A percentile compares a stretch with the other conserved stretches of the same genome.
phyloP scores from a whole-genome alignment of 2,113 vertebrate species.

The Lethenteron reissneri region DNA sequence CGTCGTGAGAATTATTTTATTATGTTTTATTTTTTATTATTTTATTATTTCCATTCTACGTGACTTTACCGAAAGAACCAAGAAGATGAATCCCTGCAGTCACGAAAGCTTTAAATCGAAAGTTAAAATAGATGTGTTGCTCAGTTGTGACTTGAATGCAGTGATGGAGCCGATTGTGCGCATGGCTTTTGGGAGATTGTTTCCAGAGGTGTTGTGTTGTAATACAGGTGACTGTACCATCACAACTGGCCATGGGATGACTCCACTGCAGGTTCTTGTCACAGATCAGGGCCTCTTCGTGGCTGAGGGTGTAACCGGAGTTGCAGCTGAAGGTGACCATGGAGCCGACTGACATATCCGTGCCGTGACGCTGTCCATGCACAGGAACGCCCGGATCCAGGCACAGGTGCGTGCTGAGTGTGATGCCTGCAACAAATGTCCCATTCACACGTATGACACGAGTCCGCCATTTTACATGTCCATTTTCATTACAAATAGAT shows the following conservation, averaged over 20 bases:
- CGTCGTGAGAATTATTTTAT: too few species aligned
- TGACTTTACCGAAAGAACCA: too few species aligned
- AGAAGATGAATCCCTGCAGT: too few species aligned
- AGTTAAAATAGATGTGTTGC: neutral
- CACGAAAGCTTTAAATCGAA: too few species aligned
- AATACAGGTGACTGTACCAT: slow-evolving; percentile 31
- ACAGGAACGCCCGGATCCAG: slow-evolving; percentile 84
- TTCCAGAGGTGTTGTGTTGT: neutral
- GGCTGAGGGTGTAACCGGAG: slow-evolving; percentile 67
- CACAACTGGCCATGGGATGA: slow-evolving; percentile 71
- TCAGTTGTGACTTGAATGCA: neutral
- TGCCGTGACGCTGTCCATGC: slow-evolving; percentile 71
- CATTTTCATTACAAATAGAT: too few species aligned
- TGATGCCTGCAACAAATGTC: slow-evolving; percentile 35
- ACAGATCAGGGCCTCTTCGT: slow-evolving; percentile 54
- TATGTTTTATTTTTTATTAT: too few species aligned
- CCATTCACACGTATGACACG: too few species aligned
- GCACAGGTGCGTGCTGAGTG: slow-evolving; percentile 78
- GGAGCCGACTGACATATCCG: slow-evolving; percentile 82
- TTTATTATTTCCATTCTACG: too few species aligned
- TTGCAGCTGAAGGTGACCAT: slow-evolving; percentile 86
- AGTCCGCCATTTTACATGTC: too few species aligned
- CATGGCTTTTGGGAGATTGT: neutral
- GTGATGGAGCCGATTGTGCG: neutral
- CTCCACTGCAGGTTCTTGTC: slow-evolving; percentile 98